Evolutionary conservation across 2,113 vertebrate species (phyloP), one percentile per base, ranked within the genome.

Genomic region (Grammomys surdaster): DNA sequence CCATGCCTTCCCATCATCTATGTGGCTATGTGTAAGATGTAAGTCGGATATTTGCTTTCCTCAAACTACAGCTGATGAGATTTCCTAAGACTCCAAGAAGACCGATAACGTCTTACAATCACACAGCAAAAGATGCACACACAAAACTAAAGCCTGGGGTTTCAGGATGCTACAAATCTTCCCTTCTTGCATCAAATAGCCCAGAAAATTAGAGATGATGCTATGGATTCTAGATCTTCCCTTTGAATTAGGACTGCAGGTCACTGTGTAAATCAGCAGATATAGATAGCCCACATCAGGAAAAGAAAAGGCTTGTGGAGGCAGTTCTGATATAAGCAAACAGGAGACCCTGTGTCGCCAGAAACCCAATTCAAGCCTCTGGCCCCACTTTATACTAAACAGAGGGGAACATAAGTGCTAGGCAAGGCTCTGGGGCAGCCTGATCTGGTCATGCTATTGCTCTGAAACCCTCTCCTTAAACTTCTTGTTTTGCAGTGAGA

Each of bases 391-490:
- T 58, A 36, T 3, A 81, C 70, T 60, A 91, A 82, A 5, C 14
- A 75, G 76, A 95, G 77, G 5, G 3, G 56, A 84, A 76, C 88
- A 36, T 36, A 60, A 67, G 17, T 58, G 48, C 88, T 2, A 8
- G 14, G 91, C 77, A 63, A 88, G 33, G 10, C 40, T 28, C 20
- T 63, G 17, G 82, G 76, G 78, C 54, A 91, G 84, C 84, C 95
- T 77, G 82, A 97, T 90, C 77, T 96, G 1, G 28, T 86, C 94
- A 82, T 67, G 46, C 70, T 67, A 78, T 93, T 90, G 88, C 85
- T 92, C 93, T 91, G 96, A 97, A 97, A 95, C 90, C 96, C 84
- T 94, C 92, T 90, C 97, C 91, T 88, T 95, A 91, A 97, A 97
- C 97, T 97, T 96, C 95, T 96, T 43, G 75, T 69, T 76, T 94